A percentile compares a stretch with the other conserved stretches of the same genome.
phyloP scores from a whole-genome alignment of 2,888 invertebrate species.

The Gari tellinella region DNA sequence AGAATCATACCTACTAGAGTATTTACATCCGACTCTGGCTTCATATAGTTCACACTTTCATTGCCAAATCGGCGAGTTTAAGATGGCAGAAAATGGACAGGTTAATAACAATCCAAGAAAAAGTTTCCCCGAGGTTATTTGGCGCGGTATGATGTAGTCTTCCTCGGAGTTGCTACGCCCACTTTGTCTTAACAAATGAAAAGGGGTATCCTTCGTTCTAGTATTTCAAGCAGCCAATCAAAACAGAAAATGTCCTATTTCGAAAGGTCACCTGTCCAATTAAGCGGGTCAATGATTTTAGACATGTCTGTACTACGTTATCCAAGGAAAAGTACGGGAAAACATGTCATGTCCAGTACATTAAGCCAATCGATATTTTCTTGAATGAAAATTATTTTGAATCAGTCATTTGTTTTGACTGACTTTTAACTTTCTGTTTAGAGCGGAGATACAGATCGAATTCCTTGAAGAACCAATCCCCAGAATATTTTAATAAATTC shows the following conservation, averaged over 20 bases:
- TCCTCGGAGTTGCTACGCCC: conserved; percentile 62
- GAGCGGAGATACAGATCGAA: too few species aligned
- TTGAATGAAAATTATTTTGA: too few species aligned
- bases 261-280: conserved; percentile 51
- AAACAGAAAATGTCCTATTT: conserved; percentile 5
- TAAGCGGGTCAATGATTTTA: conserved; percentile 45
- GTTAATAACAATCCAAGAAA: too few species aligned
- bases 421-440: too few species aligned
- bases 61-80: too few species aligned
- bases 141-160: conserved; percentile 77
- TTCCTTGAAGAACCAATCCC: too few species aligned
- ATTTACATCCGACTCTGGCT: too few species aligned
- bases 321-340: conserved; percentile 51
- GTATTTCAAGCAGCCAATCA: conserved; percentile 56
- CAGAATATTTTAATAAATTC: too few species aligned
- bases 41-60: too few species aligned
- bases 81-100: too few species aligned
- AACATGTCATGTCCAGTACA: conserved; percentile 56
- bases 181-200: conserved; percentile 64
- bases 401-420: too few species aligned
- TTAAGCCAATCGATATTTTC: not conserved
- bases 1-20: too few species aligned
- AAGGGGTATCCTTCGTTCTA: conserved; percentile 13
- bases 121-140: conserved; percentile 53
- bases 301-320: conserved; percentile 61